Evolutionary conservation across 2,797 vertebrate genomes (phyloP), one percentile per base, ranked within the genome.

Genomic region (Gallirallus australis): DNA sequence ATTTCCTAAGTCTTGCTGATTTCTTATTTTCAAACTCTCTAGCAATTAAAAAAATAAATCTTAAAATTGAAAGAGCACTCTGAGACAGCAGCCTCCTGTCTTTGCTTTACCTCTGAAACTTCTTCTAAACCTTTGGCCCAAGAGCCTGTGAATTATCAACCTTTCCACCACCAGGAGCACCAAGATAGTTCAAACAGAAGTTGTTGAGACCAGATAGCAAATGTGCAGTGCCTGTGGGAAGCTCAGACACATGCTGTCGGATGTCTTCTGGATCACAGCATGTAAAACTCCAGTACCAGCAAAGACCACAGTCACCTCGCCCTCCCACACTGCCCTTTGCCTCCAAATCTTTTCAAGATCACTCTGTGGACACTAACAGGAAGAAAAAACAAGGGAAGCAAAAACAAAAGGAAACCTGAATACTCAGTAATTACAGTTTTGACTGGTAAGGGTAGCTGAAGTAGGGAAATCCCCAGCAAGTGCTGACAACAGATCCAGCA

Each of bases 11-110:
- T 86, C 63, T 87, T 68, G 35, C 48, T 96, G 94, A 97, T 96
- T 96, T 95, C 92, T 83, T 91, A 93, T 89, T 96, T 64, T 91
- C 78, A 84, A 90, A 72, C 39, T 95, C 86, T 79, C 28, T 45
- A 86, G 64, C 25, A 94, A 80, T 76, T 60, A 19, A 64, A 52
- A 47, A 11, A 61, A 31, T 33, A 11, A 57, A 54, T 18, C 15
- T 50, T 71, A 89, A 88, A 70, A 92, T 81, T 65, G 89, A 86
- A 90, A 93, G 53, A 28, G 48, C 89, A 92, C 75, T 71, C 76
- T 79, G 64, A 94, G 42, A 50, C 16, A 92, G 85, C 39, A 83
- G 56, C 64, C 12, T 59, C 54, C 30, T 42, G 64, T 63, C 85
- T 95, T 88, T 75, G 48, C 35, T 63, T 68, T 60, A 68, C 25